Evolutionary conservation across 2,888 invertebrate species (phyloP).

Genomic region (Leptopilina myrica): DNA sequence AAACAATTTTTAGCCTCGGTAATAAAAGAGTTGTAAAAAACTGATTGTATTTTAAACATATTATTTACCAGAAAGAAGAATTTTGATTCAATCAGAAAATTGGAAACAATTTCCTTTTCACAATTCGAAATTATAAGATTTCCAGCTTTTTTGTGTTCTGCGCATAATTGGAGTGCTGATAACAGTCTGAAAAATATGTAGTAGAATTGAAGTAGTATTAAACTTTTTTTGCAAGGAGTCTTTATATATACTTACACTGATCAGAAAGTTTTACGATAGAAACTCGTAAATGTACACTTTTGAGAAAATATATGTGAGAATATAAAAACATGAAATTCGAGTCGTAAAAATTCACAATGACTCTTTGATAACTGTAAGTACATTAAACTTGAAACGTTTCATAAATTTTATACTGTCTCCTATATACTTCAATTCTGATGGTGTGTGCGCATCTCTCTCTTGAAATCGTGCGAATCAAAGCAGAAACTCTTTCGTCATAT

Average conservation of each 20-base stretch:
- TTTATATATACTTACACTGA: not conserved
- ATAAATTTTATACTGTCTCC: conserved; percentile 3
- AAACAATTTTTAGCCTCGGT: too few species aligned
- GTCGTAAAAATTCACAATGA: conserved; percentile 19
- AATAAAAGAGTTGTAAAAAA: too few species aligned
- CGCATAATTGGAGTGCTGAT: not conserved
- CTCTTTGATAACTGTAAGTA: not conserved
- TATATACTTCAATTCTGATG: too few species aligned
- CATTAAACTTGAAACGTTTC: conserved; percentile 2
- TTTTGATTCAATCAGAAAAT: too few species aligned
- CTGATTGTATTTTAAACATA: too few species aligned
- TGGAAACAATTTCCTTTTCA: not conserved
- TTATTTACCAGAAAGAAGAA: too few species aligned
- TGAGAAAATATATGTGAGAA: conserved; percentile 18
- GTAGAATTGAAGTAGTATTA: not conserved
- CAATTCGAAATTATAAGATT: not conserved
- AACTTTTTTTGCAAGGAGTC: not conserved
- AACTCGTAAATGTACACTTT: conserved; percentile 16
- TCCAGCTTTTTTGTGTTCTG: not conserved
- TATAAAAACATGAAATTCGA: conserved; percentile 20
- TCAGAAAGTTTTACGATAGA: conserved; percentile 28
- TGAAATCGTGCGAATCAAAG: not conserved
- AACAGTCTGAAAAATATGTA: conserved; percentile 13
- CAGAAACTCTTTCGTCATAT: not conserved
- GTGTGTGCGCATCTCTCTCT: not conserved